phyloP scores from a whole-genome alignment of 1,140 invertebrate genomes.

The Chlorops oryzae region DNA sequence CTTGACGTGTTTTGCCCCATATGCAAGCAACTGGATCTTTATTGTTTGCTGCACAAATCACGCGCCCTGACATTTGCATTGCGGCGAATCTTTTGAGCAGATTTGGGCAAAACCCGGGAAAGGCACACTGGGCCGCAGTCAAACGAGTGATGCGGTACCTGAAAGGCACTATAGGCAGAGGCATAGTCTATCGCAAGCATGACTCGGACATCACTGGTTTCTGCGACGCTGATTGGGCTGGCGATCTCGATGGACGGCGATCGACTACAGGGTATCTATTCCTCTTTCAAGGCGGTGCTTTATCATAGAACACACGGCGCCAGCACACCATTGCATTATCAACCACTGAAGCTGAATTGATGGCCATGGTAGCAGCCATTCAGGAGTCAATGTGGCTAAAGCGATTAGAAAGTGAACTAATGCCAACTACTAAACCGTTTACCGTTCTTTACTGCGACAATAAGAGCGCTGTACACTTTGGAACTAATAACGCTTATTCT shows the following conservation, averaged over 20 bases:
- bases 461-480: constrained; percentile 20
- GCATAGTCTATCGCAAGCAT: constrained; percentile 1
- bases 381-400: constrained; percentile 16
- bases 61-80: constrained; percentile 45
- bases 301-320: constrained; percentile 34
- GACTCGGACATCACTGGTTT: constrained; percentile 8
- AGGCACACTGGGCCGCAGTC: constrained; percentile 30
- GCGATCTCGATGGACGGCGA: constrained; percentile 16
- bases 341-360: constrained; percentile 38
- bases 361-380: constrained; percentile 25
- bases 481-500: constrained; percentile 9
- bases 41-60: constrained; percentile 35
- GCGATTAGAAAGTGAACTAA: background rate
- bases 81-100: constrained; percentile 24
- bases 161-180: constrained; percentile 27
- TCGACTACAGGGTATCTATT: constrained; percentile 41
- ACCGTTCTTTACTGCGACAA: constrained; percentile 19
- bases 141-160: constrained; percentile 43
- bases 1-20: no score
- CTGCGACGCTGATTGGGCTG: constrained; percentile 22
- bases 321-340: constrained; percentile 35
- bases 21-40: constrained; percentile 32
- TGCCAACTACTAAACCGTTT: background rate
- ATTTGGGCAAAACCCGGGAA: constrained; percentile 24
- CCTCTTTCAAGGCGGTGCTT: constrained; percentile 15